Percentiles rank a stretch among this genome's conserved stretches.
These are phyloP conservation scores for Scopus umbretta DNA, from an alignment of 2,113 vertebrate species.

Conservation along the genomic window DNA sequence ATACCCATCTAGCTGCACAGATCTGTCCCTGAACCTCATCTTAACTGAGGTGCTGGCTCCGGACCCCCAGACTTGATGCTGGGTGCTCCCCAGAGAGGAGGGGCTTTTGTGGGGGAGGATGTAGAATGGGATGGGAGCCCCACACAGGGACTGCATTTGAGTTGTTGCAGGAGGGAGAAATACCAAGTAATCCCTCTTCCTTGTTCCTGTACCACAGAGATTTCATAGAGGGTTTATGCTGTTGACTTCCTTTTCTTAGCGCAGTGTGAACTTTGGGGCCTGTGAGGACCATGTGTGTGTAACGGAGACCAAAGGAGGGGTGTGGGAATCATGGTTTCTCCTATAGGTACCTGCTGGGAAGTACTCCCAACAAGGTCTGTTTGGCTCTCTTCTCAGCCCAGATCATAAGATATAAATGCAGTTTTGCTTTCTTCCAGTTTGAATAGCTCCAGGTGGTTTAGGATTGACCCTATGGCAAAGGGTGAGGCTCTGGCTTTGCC, in stretches of 20 bases:
- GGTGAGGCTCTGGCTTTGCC: neutral
- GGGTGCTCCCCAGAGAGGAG: neutral
- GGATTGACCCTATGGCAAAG: neutral
- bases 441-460: neutral
- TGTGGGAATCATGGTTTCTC: neutral
- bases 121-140: neutral
- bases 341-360: neutral
- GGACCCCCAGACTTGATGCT: neutral
- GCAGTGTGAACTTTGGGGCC: neutral
- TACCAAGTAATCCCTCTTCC: neutral
- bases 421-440: neutral
- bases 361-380: neutral
- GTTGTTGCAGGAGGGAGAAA: neutral
- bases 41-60: neutral
- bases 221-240: neutral
- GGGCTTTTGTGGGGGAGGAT: neutral
- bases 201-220: neutral
- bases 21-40: neutral
- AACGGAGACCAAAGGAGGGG: neutral
- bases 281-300: neutral
- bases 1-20: neutral
- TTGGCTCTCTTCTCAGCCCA: neutral
- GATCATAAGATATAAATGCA: neutral
- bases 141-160: neutral
- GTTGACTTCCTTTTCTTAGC: neutral